phyloP scores from a whole-genome alignment of 2,797 vertebrate species.

The Nyctibius grandis region DNA sequence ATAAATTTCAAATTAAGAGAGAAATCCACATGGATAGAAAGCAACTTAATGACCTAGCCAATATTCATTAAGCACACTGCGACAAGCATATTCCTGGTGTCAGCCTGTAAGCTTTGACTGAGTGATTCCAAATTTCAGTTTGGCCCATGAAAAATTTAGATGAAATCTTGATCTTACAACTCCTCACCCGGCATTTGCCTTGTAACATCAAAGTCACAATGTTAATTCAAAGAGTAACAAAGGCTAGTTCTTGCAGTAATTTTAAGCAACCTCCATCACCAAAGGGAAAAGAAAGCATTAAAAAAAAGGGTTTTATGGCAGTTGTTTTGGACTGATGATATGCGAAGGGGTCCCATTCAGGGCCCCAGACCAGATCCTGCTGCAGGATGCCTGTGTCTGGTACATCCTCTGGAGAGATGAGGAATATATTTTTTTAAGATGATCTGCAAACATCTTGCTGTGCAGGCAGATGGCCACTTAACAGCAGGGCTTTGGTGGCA shows the following conservation, averaged over 20 bases:
- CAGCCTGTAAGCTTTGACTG: background rate
- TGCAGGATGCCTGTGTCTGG: background rate
- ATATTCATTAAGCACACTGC: background rate
- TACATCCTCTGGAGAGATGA: background rate
- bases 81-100: background rate
- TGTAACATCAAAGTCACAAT: background rate
- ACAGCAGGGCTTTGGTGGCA: conserved; percentile 15
- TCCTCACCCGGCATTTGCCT: background rate
- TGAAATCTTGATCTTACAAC: background rate
- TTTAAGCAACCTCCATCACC: background rate
- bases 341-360: background rate
- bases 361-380: background rate
- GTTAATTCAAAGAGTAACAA: background rate
- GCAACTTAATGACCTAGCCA: background rate
- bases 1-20: conserved; percentile 9
- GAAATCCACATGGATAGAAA: background rate
- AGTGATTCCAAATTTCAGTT: background rate
- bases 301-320: background rate
- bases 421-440: background rate
- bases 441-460: background rate
- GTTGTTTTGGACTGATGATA: background rate
- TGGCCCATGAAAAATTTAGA: background rate
- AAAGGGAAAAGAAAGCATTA: background rate
- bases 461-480: background rate
- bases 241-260: background rate